Conservation (phyloP, 2,113 vertebrate genomes). For the Mesembrinibis cayennensis region DNA sequence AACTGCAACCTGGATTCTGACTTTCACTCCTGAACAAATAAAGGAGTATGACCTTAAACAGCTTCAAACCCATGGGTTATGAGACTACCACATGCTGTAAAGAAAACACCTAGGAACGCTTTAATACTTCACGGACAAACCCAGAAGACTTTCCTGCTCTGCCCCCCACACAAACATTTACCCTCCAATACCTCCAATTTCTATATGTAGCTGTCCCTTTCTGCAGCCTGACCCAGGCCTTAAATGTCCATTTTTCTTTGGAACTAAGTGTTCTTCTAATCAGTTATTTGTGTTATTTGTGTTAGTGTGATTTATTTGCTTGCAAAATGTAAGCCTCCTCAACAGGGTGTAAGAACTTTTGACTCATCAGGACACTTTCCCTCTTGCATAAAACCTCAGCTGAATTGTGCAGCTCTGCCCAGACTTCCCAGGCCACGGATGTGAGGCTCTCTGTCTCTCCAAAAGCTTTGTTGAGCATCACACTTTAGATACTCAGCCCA, state of each 20-base stretch:
- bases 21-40: neutral
- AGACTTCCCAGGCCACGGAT: rapidly evolving
- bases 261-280: neutral
- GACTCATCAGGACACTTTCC: rapidly evolving
- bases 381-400: neutral
- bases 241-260: neutral
- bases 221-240: neutral
- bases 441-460: neutral
- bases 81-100: neutral
- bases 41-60: neutral
- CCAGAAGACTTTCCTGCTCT: neutral
- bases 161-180: neutral
- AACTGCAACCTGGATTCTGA: neutral
- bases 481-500: neutral
- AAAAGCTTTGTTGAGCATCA: neutral
- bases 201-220: neutral
- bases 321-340: neutral
- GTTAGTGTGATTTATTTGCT: neutral
- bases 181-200: neutral
- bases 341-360: neutral
- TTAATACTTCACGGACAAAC: neutral
- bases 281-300: neutral
- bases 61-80: neutral
- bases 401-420: neutral
- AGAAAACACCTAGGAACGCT: neutral